phyloP scores from a whole-genome alignment of 2,797 vertebrate species.

The Agapornis canus region DNA sequence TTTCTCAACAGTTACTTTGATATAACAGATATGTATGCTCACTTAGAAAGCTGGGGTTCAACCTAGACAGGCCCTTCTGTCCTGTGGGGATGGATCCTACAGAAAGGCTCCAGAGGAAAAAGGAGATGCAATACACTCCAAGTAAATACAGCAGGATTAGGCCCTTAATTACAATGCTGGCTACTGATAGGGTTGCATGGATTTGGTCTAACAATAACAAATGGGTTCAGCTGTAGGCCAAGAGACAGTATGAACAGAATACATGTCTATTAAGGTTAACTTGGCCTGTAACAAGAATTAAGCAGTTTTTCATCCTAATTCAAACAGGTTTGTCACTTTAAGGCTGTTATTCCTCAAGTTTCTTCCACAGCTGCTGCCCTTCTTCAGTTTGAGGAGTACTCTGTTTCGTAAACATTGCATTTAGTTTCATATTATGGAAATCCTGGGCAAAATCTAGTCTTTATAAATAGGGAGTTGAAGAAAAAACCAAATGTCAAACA shows the following conservation, averaged over 20 bases:
- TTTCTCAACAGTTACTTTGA: not conserved
- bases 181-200: rapidly evolving
- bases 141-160: not conserved
- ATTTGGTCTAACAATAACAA: not conserved
- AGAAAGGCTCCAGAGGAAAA: not conserved
- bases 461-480: conserved; percentile 20
- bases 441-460: not conserved
- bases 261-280: not conserved
- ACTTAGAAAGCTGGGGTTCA: not conserved
- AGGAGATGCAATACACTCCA: not conserved
- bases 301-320: not conserved
- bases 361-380: not conserved
- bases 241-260: not conserved
- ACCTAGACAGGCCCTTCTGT: rapidly evolving
- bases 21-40: not conserved
- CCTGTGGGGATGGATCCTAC: not conserved
- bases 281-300: not conserved
- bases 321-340: not conserved
- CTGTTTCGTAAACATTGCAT: not conserved
- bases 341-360: not conserved
- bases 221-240: not conserved
- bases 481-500: conserved; percentile 7
- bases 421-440: conserved; percentile 24
- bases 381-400: not conserved
- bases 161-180: not conserved